A percentile compares a stretch with the other conserved stretches of the same genome.
Conservation (phyloP, 1,140 invertebrate species). For the Bombus soroeensis region DNA sequence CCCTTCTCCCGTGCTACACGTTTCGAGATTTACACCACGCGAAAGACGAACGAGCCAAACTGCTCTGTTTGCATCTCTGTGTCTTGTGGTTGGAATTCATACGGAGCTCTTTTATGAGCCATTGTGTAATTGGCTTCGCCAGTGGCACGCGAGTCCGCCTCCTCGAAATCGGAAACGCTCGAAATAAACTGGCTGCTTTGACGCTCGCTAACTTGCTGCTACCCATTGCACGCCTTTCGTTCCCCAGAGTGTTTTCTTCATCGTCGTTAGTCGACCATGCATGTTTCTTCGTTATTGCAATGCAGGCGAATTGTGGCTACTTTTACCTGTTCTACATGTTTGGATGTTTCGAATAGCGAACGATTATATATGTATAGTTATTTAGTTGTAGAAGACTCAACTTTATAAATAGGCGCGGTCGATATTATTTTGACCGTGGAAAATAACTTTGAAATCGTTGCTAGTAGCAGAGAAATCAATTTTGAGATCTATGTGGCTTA, state of each 20-base stretch:
- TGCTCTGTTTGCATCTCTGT: not conserved
- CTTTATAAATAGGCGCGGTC: not conserved
- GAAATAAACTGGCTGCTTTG: conserved; percentile 60
- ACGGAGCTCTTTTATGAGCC: not conserved
- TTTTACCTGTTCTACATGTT: not conserved
- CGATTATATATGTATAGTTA: not conserved
- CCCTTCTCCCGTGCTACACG: not conserved
- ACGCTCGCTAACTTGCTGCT: conserved; percentile 28
- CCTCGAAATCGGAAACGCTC: conserved; percentile 64
- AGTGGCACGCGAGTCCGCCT: conserved; percentile 48
- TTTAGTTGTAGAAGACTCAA: not conserved
- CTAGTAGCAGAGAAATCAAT: not conserved
- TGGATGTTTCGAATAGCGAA: not conserved
- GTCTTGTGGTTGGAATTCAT: not conserved
- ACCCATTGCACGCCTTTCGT: conserved; percentile 11
- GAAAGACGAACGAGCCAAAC: not conserved
- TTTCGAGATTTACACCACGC: too few species aligned
- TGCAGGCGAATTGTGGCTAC: not conserved
- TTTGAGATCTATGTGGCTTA: too few species aligned
- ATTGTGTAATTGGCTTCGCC: conserved; percentile 57
- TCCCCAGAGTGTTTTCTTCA: not conserved
- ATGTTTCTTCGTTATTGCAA: not conserved
- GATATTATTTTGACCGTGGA: too few species aligned
- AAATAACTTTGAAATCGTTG: too few species aligned
- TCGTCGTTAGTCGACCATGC: not conserved